Base-by-base conservation (phyloP, 2,888 invertebrate species). In the Tanaodytes sp. region DNA sequence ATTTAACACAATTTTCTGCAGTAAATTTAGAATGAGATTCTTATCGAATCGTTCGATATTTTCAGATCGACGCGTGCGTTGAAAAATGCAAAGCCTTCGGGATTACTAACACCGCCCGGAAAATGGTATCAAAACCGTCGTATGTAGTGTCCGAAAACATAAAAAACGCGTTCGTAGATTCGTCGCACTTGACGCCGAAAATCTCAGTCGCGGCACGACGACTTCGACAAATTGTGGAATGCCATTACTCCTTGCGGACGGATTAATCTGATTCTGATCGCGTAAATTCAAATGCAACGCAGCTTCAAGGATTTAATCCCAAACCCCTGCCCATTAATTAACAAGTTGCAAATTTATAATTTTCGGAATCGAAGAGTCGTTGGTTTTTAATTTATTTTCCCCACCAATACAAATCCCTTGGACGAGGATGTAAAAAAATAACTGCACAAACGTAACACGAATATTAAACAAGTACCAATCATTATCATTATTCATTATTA, bases 151-250 rank as follows among this genome's bases (percentile, higher is more conserved):
- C 52, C 36, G 36, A 39, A 37, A n/a, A n/a, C n/a, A n/a, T n/a
- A n/a, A n/a, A n/a, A 46, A 45, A 36, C 49, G 63, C 49, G 45
- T 54, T 54, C 69, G 68, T 51, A 37, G 15, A 23, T 61, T 52
- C 68, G 70, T 51, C 61, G 61, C 39, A 42, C 48, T 58, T 39
- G 57, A 18, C 37, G 18, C 23, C 63, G 43, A 66, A 62, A 71
- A 58, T 58, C 71, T 63, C 71, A 46, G 62, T 48, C 45, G 59
- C 58, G 62, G 54, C 45, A 63, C 58, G 59, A 63, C 66, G 63
- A 65, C 66, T 71, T 71, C 63, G 66, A 63, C 71, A 62, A 71
- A 71, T 71, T 71, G 66, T 66, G 62, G 63, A 63, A 46, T 59
- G 62, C 62, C 55, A 66, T 71, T 63, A 62, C 43, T 65, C 52